Conservation (phyloP, 1,140 invertebrate genomes). For the Nephila pilipes region DNA sequence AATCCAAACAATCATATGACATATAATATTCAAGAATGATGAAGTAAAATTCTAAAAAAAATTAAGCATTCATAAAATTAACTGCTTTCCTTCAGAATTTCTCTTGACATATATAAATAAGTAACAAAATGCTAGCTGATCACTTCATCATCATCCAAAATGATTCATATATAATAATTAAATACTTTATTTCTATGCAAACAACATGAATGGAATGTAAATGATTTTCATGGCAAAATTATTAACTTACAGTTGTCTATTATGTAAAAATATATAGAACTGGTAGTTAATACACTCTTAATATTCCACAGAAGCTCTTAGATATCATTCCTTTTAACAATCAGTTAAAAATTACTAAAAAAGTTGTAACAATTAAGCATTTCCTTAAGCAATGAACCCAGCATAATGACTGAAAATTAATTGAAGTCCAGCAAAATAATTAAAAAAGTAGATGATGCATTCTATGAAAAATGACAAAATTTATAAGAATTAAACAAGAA, state of each 20-base stretch:
- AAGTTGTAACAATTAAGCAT: not conserved
- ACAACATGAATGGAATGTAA: not conserved
- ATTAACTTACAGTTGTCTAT: not conserved
- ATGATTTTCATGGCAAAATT: not conserved
- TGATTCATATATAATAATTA: slow-evolving; percentile 9
- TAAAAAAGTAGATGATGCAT: not conserved
- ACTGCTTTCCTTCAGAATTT: not conserved
- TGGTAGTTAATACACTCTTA: too few species aligned
- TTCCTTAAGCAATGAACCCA: not conserved
- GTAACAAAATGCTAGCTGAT: not conserved
- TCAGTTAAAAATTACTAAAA: not conserved
- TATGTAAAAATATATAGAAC: too few species aligned
- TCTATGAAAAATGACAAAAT: not conserved
- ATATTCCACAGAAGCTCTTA: not conserved
- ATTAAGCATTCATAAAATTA: not conserved
- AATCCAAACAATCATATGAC: not conserved
- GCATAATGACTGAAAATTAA: not conserved
- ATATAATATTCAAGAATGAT: not conserved
- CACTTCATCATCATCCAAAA: not conserved
- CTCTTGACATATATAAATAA: slow-evolving; percentile 8
- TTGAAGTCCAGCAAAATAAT: not conserved
- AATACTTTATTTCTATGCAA: not conserved
- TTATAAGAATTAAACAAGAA: not conserved
- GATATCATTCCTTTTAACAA: not conserved
- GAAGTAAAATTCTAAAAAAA: slow-evolving; percentile 19